A percentile compares a stretch with the other conserved stretches of the same genome.
These are phyloP conservation scores for Petrocephalus sullivani DNA, from an alignment of 2,797 vertebrate genomes.

Conservation along the genomic window DNA sequence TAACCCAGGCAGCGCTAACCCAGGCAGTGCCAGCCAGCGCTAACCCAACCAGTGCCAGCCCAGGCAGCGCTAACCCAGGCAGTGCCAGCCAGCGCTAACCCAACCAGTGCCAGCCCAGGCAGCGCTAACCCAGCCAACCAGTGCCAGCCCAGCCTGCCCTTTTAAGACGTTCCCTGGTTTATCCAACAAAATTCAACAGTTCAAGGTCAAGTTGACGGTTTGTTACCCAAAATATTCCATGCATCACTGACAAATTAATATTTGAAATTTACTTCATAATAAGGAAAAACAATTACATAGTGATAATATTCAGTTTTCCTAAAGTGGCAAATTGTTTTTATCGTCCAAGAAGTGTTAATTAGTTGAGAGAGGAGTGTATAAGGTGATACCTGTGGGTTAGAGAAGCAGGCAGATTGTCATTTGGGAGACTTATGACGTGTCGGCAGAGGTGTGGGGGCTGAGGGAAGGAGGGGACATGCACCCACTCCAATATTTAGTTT, in stretches of 20 bases:
- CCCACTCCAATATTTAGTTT: background rate
- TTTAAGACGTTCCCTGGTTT: background rate
- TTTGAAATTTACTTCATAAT: background rate
- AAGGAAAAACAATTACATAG: background rate
- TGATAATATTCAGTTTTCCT: background rate
- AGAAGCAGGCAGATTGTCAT: background rate
- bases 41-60: too few species aligned
- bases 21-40: too few species aligned
- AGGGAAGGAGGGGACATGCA: background rate
- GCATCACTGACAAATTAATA: background rate
- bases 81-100: too few species aligned
- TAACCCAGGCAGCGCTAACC: too few species aligned
- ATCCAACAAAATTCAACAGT: background rate
- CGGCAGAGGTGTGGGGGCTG: background rate
- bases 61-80: too few species aligned
- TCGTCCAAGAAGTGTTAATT: background rate
- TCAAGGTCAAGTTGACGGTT: background rate
- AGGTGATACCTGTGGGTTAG: background rate
- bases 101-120: too few species aligned
- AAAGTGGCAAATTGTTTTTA: background rate
- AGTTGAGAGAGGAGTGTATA: background rate
- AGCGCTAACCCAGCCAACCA: too few species aligned
- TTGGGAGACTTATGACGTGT: background rate
- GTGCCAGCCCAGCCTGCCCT: too few species aligned
- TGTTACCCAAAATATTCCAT: background rate